Percentiles rank a stretch among this genome's conserved stretches.
Evolutionary conservation across 2,797 vertebrate genomes (phyloP).

Genomic region (Squalus acanthias): DNA sequence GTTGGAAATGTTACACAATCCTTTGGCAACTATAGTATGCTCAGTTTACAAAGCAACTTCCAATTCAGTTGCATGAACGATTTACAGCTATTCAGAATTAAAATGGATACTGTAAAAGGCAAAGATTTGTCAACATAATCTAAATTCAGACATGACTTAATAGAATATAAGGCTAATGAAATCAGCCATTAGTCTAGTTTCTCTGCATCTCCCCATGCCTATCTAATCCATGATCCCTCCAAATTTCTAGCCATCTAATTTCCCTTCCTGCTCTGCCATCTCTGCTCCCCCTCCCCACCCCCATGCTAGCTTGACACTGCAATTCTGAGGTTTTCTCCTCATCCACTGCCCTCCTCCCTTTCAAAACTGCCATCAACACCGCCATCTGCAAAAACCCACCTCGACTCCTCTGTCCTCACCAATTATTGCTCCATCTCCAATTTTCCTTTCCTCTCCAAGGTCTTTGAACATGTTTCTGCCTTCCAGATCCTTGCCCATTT

Average conservation of each 20-base stretch:
- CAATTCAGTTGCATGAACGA: not conserved
- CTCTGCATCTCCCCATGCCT: not conserved
- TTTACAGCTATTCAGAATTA: not conserved
- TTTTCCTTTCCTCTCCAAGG: not conserved
- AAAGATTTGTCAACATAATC: not conserved
- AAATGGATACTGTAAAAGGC: not conserved
- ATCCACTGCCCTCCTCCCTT: not conserved
- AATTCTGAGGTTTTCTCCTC: not conserved
- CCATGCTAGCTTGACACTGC: not conserved
- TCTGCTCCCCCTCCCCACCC: no score
- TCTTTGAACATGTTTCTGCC: not conserved
- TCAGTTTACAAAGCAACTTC: not conserved
- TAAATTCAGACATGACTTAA: not conserved
- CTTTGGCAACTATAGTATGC: not conserved
- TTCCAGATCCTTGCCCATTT: not conserved
- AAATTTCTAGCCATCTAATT: not conserved
- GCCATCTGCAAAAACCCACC: not conserved
- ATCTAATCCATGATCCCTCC: not conserved
- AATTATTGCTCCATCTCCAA: not conserved
- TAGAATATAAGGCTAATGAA: not conserved
- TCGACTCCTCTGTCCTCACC: not conserved
- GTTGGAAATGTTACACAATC: slow-evolving; percentile 1
- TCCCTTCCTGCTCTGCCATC: not conserved
- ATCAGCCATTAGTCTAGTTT: not conserved
- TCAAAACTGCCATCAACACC: not conserved